These are phyloP conservation scores for Paracentrotus lividus DNA, from an alignment of 53 echinoderm and acorn worm genomes.

Conservation along the genomic window DNA sequence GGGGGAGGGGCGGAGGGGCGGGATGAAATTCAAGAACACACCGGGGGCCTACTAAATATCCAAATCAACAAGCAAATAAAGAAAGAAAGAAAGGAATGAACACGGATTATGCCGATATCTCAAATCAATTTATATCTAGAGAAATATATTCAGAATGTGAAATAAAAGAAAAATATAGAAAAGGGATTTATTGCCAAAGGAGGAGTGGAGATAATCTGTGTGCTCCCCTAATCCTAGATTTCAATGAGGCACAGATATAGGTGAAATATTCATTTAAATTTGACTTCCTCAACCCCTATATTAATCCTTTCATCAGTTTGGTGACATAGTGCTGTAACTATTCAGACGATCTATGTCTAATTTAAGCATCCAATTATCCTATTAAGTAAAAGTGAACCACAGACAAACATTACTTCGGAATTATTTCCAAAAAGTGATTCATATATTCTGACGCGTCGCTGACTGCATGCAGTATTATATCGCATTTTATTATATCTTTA, in stretches of 20 bases:
- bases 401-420: neutral
- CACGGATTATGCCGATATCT: too few relatives aligned
- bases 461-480: neutral
- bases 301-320: conserved; percentile 33
- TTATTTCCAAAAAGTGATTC: neutral
- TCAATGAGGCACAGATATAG: conserved; percentile 10
- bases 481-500: neutral
- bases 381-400: neutral
- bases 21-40: too few relatives aligned
- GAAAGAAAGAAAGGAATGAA: neutral
- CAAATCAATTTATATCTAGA: too few relatives aligned
- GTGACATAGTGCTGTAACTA: conserved; percentile 45
- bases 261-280: conserved; percentile 22
- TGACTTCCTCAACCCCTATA: neutral
- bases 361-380: conserved; percentile 40
- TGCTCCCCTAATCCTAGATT: too few relatives aligned
- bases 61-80: neutral
- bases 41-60: too few relatives aligned
- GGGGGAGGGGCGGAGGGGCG: neutral
- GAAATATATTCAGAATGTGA: too few relatives aligned
- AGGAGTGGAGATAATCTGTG: too few relatives aligned
- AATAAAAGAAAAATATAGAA: too few relatives aligned
- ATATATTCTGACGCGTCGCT: neutral
- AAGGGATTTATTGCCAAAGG: too few relatives aligned
- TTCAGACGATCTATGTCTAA: conserved; percentile 46